Evolutionary conservation across 2,797 vertebrate genomes (phyloP), one percentile per base, ranked within the genome.

Genomic region (Champsocephalus esox): DNA sequence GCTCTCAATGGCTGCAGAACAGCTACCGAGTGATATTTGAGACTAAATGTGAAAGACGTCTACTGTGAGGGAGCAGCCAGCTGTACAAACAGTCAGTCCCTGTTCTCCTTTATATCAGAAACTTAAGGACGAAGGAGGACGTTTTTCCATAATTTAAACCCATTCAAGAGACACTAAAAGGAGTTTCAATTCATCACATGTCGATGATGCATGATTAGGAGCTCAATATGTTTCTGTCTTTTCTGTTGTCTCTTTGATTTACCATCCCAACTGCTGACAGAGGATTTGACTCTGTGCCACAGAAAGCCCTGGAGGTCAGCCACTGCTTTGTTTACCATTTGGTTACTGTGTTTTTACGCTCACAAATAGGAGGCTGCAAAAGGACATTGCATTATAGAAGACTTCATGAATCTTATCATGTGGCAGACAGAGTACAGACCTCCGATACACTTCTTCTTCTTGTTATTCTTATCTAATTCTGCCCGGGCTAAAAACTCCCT

Each of bases 251-350:
- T 81, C 62, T 75, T 63, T 82, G 73, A 73, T 67, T 71, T 56
- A 67, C 64, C 64, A 4, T 70, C 19, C 5, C 77, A 87, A 86
- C 73, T 92, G 91, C 91, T 94, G 92, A 93, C 92, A 17, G 72
- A 19, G 68, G 61, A 54, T 91, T 92, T 88, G 49, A 89, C 92
- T 92, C 84, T 90, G 48, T 82, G 73, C 73, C 79, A 58, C 46
- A 66, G 92, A 94, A 92, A 79, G 81, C 19, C 8, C 92, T 82
- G 80, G 93, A 90, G 43, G 51, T 54, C 54, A 45, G 50, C 46
- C 38, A 4, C 66, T 70, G 79, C 68, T 76, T 83, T 91, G 91
- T 92, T 91, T 69, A 80, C 67, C 50, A 63, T 67, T 68, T 38
- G 56, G 45, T 56, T 49, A 1, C 60, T 21, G n/a, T 65, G 65